phyloP scores from a whole-genome alignment of 2,888 invertebrate genomes.

The Caenorhabditis doughertyi region DNA sequence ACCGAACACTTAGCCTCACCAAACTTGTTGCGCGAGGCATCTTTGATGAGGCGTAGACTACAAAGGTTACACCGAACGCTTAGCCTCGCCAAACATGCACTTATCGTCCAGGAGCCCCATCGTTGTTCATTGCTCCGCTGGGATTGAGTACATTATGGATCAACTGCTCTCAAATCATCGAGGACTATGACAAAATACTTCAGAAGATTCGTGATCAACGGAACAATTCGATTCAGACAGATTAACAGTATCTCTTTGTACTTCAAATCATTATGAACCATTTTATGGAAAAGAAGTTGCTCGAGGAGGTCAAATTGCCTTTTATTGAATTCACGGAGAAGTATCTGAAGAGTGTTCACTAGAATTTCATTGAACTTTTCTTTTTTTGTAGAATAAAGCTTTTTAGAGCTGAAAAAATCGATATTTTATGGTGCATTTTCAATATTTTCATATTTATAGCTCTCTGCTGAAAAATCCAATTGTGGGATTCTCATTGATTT shows the following conservation, averaged over 20 bases:
- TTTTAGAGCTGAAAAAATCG: no score
- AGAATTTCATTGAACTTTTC: no score
- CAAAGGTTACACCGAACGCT: no score
- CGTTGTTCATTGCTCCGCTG: constrained; percentile 39
- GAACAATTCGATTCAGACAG: constrained; percentile 29
- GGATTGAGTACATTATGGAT: constrained; percentile 43
- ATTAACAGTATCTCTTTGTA: constrained; percentile 25
- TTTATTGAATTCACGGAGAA: constrained; percentile 5
- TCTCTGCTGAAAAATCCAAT: constrained; percentile 2
- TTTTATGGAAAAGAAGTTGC: constrained; percentile 11
- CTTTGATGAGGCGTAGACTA: no score
- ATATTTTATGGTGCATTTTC: background rate
- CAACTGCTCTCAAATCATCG: constrained; percentile 22
- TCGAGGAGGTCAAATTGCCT: constrained; percentile 10
- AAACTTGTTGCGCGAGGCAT: constrained; percentile 16
- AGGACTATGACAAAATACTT: constrained; percentile 15
- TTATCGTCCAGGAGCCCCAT: constrained; percentile 27
- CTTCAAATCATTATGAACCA: constrained; percentile 24
- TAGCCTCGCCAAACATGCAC: no score
- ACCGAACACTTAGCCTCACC: constrained; percentile 2
- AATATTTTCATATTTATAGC: constrained; percentile 9
- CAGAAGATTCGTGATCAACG: constrained; percentile 28
- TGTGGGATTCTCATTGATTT: constrained; percentile 14
- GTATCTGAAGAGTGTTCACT: constrained; percentile 18
- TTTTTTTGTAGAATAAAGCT: no score